Evolutionary conservation across 1,140 invertebrate species (phyloP).

Genomic region (Xylocopa sonorina): DNA sequence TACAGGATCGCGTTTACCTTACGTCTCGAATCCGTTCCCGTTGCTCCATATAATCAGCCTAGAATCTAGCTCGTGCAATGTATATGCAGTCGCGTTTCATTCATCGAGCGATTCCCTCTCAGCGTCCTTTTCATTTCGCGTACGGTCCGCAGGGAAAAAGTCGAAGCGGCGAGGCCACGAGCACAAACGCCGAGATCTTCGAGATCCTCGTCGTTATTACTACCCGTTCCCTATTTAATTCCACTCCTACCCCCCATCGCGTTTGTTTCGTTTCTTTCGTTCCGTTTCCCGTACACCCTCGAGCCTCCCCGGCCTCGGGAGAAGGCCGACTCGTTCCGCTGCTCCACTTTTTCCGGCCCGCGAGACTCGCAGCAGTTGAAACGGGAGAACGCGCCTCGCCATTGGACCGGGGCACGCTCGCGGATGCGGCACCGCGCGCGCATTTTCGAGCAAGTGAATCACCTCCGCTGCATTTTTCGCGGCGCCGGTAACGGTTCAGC

Average conservation of each 20-base stretch:
- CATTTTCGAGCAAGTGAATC: constrained; percentile 7
- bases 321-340: constrained; percentile 1
- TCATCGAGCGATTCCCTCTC: constrained; percentile 20
- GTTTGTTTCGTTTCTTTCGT: not conserved
- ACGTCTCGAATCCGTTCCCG: not conserved
- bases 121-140: constrained; percentile 1
- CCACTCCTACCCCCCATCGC: not conserved
- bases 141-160: not conserved
- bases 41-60: not conserved
- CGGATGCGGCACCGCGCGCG: constrained; percentile 17
- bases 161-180: not conserved
- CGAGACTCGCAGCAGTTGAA: constrained; percentile 27
- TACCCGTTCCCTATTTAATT: constrained; percentile 40
- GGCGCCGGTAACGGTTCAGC: constrained; percentile 19
- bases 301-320: constrained; percentile 5
- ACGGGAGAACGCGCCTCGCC: constrained; percentile 3
- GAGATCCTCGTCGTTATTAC: constrained; percentile 15
- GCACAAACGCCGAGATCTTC: not conserved
- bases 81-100: not conserved
- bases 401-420: not conserved
- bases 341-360: constrained; percentile 49
- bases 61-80: not conserved
- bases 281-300: too few relatives aligned
- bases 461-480: constrained; percentile 26
- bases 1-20: too few relatives aligned